Percentiles rank a stretch among this genome's conserved stretches.
phyloP scores from a whole-genome alignment of 2,888 invertebrate genomes.

The Diaprepes abbreviatus region DNA sequence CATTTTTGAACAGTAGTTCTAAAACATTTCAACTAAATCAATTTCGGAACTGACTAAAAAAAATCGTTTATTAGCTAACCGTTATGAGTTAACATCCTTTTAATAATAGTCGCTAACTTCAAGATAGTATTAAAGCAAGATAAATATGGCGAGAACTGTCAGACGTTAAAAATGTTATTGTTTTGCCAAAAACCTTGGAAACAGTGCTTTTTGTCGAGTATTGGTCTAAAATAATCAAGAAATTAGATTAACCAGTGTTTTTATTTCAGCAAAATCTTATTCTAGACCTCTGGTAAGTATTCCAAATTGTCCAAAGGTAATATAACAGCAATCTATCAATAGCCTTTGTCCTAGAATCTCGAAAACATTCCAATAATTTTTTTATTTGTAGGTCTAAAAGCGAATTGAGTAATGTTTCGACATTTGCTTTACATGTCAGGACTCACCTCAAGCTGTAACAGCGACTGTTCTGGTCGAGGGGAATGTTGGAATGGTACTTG shows the following conservation, averaged over 20 bases:
- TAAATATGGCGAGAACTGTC: conserved; percentile 17
- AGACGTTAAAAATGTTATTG: conserved; percentile 31
- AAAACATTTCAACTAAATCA: too few relatives aligned
- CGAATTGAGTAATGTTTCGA: conserved; percentile 62
- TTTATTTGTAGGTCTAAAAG: conserved; percentile 12
- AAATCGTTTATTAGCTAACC: not conserved
- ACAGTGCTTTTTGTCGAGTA: not conserved
- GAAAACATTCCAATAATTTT: conserved; percentile 8
- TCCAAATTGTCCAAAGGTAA: not conserved
- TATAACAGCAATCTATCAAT: not conserved
- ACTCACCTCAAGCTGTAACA: conserved; percentile 73
- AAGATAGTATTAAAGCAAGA: not conserved
- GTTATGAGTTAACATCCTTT: not conserved
- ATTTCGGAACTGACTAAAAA: too few relatives aligned
- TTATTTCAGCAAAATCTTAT: not conserved
- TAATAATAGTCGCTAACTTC: conserved; percentile 5
- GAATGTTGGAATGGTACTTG: conserved; percentile 94
- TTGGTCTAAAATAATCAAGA: not conserved
- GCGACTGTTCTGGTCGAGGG: conserved; percentile 89
- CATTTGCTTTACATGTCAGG: conserved; percentile 66
- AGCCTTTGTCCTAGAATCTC: conserved; percentile 4
- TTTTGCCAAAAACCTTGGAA: not conserved
- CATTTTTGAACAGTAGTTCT: too few relatives aligned
- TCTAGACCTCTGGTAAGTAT: conserved; percentile 6
- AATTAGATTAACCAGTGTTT: not conserved